A percentile compares a stretch with the other conserved stretches of the same genome.
Conservation (phyloP, 1,140 invertebrate species). For the Brachionus sp. region DNA sequence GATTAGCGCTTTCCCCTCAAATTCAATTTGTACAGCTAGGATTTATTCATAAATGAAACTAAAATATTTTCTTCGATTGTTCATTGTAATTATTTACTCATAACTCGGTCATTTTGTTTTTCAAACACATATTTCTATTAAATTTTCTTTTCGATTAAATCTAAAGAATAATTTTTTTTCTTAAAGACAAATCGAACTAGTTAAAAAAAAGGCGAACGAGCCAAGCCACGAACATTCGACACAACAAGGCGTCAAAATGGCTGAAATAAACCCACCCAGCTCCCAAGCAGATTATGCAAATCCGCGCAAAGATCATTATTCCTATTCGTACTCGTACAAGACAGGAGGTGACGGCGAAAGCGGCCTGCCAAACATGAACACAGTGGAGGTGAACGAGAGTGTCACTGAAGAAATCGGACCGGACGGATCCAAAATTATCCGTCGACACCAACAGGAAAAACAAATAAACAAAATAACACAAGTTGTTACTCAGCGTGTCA, state of each 20-base stretch:
- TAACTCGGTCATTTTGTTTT: conserved; percentile 32
- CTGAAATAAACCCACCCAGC: neutral
- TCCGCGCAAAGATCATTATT: conserved; percentile 46
- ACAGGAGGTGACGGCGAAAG: neutral
- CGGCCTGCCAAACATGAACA: conserved; percentile 6
- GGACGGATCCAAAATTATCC: conserved; percentile 43
- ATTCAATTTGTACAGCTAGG: conserved; percentile 33
- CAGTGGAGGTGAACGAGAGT: conserved; percentile 41
- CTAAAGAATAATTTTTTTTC: neutral
- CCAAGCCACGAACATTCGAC: neutral
- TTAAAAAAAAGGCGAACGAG: neutral
- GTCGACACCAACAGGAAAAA: conserved; percentile 43
- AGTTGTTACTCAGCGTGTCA: conserved; percentile 5
- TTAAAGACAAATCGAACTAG: neutral
- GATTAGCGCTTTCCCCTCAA: conserved; percentile 25
- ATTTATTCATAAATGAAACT: conserved; percentile 1
- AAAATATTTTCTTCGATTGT: neutral
- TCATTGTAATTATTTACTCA: neutral
- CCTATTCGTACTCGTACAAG: conserved; percentile 36
- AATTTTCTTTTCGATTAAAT: neutral
- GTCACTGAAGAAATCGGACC: conserved; percentile 44
- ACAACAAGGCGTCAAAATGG: neutral
- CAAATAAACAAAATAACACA: conserved; percentile 43
- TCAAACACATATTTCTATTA: neutral
- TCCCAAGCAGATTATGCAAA: neutral